Conservation (phyloP, 2,797 vertebrate species). For the Scolopax rusticola region DNA sequence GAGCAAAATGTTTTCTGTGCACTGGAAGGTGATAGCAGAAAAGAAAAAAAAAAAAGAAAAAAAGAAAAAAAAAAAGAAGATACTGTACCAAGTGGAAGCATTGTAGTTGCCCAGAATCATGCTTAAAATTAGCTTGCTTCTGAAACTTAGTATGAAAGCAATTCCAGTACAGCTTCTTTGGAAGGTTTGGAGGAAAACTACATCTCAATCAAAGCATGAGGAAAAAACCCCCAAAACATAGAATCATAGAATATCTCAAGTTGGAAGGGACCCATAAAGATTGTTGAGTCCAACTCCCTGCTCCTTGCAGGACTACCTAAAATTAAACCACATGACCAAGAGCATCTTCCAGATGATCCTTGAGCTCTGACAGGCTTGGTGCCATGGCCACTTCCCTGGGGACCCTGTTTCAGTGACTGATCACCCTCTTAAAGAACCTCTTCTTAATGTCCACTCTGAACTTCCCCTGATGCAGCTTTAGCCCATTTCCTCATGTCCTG, state of each 20-base stretch:
- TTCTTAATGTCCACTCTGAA: neutral
- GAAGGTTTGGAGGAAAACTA: neutral
- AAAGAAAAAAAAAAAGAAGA: no score
- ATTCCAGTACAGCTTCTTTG: neutral
- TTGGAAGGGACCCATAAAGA: neutral
- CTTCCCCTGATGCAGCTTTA: neutral
- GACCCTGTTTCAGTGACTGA: neutral
- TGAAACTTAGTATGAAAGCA: neutral
- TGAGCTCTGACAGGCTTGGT: neutral
- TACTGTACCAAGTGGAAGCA: neutral
- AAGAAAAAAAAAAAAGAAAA: no score
- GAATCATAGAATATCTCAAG: neutral
- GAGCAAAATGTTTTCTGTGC: neutral
- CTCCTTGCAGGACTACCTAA: neutral
- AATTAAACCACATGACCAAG: neutral
- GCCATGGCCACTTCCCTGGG: neutral
- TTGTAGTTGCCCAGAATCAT: neutral
- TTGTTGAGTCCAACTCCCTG: neutral
- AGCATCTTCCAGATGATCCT: neutral
- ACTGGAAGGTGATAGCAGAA: neutral
- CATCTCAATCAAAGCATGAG: neutral
- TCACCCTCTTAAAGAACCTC: neutral
- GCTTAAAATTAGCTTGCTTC: neutral
- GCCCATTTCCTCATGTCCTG: neutral
- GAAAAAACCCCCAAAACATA: neutral